Conservation (phyloP, 2,888 invertebrate species). For the Dinocampus coccinellae region DNA sequence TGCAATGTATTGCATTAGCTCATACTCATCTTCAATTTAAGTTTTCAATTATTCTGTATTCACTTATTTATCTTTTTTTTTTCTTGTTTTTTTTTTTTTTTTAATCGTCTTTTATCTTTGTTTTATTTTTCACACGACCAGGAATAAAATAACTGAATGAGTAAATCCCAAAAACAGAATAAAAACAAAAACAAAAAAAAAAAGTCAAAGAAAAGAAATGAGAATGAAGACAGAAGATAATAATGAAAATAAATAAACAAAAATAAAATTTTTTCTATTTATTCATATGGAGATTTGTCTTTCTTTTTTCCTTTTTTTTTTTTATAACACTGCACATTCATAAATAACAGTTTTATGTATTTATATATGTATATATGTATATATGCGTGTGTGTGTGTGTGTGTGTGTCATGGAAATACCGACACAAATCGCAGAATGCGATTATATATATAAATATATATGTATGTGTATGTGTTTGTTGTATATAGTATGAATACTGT, state of each 20-base stretch:
- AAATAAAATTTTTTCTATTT: background rate
- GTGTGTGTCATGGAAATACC: background rate
- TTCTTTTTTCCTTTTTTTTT: background rate
- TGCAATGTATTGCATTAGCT: conserved; percentile 15
- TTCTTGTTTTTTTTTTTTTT: no score
- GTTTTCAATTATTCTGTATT: conserved; percentile 1
- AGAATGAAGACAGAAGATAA: background rate
- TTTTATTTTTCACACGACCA: no score
- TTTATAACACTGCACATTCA: background rate
- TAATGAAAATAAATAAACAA: background rate
- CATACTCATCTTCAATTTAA: background rate
- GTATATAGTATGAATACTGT: background rate
- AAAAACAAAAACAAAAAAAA: background rate
- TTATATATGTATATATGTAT: no score
- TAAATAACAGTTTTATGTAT: background rate
- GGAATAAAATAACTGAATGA: no score
- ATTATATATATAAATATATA: background rate
- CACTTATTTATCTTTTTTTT: no score
- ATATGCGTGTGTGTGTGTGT: no score
- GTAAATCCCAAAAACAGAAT: no score
- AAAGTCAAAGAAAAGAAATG: background rate
- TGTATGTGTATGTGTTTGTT: no score
- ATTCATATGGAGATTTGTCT: background rate
- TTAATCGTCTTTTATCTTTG: no score
- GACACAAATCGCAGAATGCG: background rate